Evolutionary conservation across 2,888 invertebrate species (phyloP).

Genomic region (Nemurella pictetii): DNA sequence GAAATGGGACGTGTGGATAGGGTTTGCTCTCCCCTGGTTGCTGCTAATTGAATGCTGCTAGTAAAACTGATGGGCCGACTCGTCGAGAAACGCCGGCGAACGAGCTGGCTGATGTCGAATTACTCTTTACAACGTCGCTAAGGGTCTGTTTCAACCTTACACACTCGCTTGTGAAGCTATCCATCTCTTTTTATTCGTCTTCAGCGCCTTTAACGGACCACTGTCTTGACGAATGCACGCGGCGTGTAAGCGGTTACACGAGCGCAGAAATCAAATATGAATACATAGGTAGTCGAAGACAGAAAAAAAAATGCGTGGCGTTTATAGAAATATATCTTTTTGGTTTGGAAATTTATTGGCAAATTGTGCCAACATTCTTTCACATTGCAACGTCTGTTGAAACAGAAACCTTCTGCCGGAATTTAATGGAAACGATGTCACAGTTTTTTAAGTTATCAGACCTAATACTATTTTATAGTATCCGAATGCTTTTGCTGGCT

Average conservation of each 20-base stretch:
- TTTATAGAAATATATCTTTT: neutral
- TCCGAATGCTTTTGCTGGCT: neutral
- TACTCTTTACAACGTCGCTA: constrained; percentile 13
- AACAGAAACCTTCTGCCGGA: neutral
- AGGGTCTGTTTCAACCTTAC: neutral
- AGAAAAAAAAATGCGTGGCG: neutral
- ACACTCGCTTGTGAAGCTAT: neutral
- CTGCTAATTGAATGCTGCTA: constrained; percentile 21
- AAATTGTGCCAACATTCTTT: too few species aligned
- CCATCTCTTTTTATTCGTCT: neutral
- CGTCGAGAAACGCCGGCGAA: neutral
- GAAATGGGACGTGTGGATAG: neutral
- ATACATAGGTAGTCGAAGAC: too few species aligned
- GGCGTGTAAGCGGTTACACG: neutral
- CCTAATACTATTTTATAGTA: neutral
- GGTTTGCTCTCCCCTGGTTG: neutral
- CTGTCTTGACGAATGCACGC: neutral
- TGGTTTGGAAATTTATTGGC: too few species aligned
- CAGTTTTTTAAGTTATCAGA: neutral
- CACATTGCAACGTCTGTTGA: neutral
- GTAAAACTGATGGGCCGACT: constrained; percentile 16
- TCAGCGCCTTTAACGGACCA: neutral
- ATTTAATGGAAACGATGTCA: neutral
- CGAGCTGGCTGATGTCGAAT: constrained; percentile 4
- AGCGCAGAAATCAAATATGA: neutral